A percentile compares a stretch with the other conserved stretches of the same genome.
These are phyloP conservation scores for Solen grandis DNA, from an alignment of 1,140 invertebrate genomes.

Conservation along the genomic window DNA sequence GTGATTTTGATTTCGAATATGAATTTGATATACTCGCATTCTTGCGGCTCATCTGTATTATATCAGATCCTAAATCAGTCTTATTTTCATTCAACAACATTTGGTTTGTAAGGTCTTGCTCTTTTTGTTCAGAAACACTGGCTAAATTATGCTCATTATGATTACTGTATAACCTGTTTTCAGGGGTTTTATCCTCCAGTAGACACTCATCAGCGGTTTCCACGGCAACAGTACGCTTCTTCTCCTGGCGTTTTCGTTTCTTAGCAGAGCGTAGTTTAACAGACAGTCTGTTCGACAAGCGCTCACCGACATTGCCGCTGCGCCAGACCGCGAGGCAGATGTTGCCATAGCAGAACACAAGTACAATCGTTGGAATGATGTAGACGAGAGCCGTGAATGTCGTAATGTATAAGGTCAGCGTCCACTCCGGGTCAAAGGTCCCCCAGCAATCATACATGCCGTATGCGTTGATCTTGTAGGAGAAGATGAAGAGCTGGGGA, in stretches of 20 bases:
- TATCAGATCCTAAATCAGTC: too few species aligned
- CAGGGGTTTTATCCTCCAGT: constrained; percentile 64
- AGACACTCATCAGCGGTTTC: constrained; percentile 58
- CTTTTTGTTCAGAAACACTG: constrained; percentile 85
- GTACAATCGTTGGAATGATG: constrained; percentile 62
- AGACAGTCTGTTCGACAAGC: not conserved
- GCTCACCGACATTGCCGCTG: constrained; percentile 44
- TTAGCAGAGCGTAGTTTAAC: constrained; percentile 4
- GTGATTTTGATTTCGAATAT: too few species aligned
- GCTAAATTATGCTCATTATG: constrained; percentile 80
- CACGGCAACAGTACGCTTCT: constrained; percentile 6
- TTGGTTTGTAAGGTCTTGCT: too few species aligned
- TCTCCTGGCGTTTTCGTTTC: not conserved
- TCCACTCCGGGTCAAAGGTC: constrained; percentile 81
- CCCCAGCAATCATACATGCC: constrained; percentile 85
- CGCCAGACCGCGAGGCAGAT: constrained; percentile 85
- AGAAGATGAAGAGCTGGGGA: constrained; percentile 84
- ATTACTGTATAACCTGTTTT: constrained; percentile 68
- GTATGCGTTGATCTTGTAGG: constrained; percentile 48
- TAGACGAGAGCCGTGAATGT: constrained; percentile 66
- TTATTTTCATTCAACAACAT: too few species aligned
- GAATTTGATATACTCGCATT: too few species aligned
- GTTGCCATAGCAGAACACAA: constrained; percentile 81
- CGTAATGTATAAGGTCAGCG: constrained; percentile 60
- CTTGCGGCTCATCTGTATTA: too few species aligned